These are phyloP conservation scores for Gambusia holbrooki DNA, from an alignment of 2,113 vertebrate genomes.

Conservation along the genomic window DNA sequence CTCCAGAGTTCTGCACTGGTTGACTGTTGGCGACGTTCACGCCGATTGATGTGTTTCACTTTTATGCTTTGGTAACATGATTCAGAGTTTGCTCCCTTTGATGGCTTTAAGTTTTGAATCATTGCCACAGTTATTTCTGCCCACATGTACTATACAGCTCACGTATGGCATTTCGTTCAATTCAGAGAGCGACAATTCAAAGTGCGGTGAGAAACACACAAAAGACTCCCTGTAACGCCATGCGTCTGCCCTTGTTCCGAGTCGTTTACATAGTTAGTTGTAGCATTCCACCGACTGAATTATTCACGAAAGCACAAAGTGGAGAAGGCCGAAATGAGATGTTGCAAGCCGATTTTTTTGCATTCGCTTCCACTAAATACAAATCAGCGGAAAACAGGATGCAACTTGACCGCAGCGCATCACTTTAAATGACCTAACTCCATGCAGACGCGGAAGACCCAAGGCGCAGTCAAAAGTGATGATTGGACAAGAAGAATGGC, in stretches of 20 bases:
- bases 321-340: not conserved
- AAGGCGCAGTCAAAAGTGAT: conserved; percentile 34
- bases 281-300: not conserved
- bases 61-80: conserved; percentile 46
- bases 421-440: conserved; percentile 37
- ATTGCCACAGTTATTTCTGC: conserved; percentile 44
- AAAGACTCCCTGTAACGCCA: not conserved
- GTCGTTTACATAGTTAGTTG: not conserved
- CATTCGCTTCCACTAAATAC: conserved; percentile 9
- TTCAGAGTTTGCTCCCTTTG: conserved; percentile 53
- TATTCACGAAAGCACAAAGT: not conserved
- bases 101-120: conserved; percentile 61
- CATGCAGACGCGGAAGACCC: conserved; percentile 10
- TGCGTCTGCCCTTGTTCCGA: not conserved
- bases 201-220: not conserved
- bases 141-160: conserved; percentile 8
- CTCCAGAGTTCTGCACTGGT: conserved; percentile 1
- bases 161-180: not conserved
- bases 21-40: conserved; percentile 13
- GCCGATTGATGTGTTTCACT: conserved; percentile 40
- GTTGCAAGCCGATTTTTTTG: not conserved
- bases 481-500: not conserved
- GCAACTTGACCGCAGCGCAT: conserved; percentile 28
- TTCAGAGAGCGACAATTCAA: conserved; percentile 1
- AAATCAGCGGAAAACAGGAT: conserved; percentile 44